Base-by-base conservation (phyloP, 2,113 vertebrate genomes). In the Cettia cetti region DNA sequence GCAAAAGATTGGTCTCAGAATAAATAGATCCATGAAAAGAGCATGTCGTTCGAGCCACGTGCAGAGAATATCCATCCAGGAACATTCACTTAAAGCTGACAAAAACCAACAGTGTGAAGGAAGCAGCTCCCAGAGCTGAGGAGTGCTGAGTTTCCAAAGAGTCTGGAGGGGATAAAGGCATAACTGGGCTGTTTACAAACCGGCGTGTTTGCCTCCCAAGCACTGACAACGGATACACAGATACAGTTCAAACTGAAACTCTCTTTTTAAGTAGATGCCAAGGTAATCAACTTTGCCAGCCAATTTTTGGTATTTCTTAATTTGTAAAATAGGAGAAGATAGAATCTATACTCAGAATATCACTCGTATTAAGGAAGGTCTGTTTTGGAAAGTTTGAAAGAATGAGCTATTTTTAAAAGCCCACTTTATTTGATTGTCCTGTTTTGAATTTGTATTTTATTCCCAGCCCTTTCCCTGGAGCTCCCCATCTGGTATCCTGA, bases 241-340 rank as follows among this genome's bases (percentile, higher is more conserved):
- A 75, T 22, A 54, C 60, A 49, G 35, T 49, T 44, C 52, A 85
- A 66, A 64, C 54, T 86, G 69, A 86, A 80, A 45, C 53, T 68
- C 24, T 76, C 63, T 96, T 94, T 96, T 93, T 88, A 84, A 94
- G 82, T 64, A 91, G 86, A 86, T 63, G 76, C 90, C 72, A 89
- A 95, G 95, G 78, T 94, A 82, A 91, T 52, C 30, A 53, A 83
- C 71, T 82, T 89, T 88, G 53, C 92, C 64, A 85, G 94, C 80
- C 81, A 13, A 70, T 87, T 94, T 86, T 53, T 69, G 37, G 80
- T 64, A 47, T 77, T 83, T 76, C 86, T 65, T 86, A 89, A 53
- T 90, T 83, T 85, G 82, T 95, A 86, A 95, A 91, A 86, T 66
- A 96, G 53, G 54, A 71, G 90, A 81, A 64, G 91, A 63, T 87